Percentiles rank a stretch among this genome's conserved stretches.
These are phyloP conservation scores for Masnerella sp. DNA, from an alignment of 2,888 invertebrate genomes.

Conservation along the genomic window DNA sequence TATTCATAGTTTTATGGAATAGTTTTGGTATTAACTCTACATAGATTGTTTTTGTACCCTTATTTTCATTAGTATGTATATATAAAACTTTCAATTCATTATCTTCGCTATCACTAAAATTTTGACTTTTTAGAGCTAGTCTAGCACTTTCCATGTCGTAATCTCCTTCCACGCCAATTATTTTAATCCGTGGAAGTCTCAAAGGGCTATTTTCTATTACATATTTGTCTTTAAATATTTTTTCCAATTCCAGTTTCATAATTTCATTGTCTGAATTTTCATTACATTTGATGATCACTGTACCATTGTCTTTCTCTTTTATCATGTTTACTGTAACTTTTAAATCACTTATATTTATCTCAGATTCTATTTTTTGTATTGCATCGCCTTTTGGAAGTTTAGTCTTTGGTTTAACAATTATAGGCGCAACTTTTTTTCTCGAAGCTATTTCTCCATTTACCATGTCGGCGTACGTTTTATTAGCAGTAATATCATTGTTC, in stretches of 20 bases:
- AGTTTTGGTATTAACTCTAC: background rate
- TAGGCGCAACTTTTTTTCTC: background rate
- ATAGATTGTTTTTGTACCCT: background rate
- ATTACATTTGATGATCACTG: background rate
- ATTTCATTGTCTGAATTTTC: background rate
- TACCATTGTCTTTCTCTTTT: background rate
- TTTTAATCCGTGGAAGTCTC: background rate
- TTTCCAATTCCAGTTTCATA: background rate
- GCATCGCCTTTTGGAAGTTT: background rate
- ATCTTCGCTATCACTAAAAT: background rate
- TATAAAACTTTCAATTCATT: background rate
- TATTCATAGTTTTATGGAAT: background rate
- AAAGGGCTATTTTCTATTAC: background rate
- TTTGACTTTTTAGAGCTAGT: background rate
- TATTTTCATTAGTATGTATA: background rate
- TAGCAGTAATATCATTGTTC: too few species aligned
- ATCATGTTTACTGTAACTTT: background rate
- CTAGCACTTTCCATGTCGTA: background rate
- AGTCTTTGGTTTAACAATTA: background rate
- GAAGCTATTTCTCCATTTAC: too few species aligned
- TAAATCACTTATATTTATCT: background rate
- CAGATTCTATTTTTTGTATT: background rate
- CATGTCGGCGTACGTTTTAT: too few species aligned
- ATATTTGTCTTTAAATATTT: background rate
- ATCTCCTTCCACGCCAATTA: background rate